These are phyloP conservation scores for Platygyra sinensis DNA, from an alignment of 64 coral and sea anemone species.

Conservation along the genomic window DNA sequence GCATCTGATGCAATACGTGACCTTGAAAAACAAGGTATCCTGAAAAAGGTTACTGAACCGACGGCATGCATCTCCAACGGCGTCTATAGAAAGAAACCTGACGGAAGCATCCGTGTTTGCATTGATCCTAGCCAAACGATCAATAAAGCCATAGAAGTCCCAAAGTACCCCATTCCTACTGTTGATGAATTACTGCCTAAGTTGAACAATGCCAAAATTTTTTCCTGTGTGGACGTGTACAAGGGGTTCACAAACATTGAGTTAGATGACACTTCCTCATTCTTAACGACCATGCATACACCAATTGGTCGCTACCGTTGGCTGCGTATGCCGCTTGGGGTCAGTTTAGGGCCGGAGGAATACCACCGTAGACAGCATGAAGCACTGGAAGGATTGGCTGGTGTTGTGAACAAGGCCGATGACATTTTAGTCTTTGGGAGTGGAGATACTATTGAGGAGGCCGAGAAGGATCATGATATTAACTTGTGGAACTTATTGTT, in stretches of 20 bases:
- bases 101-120: constrained; percentile 63
- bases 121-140: constrained; percentile 55
- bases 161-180: constrained; percentile 8
- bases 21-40: constrained; percentile 41
- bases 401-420: constrained; percentile 55
- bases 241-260: constrained; percentile 25
- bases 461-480: constrained; percentile 48
- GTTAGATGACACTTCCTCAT: constrained; percentile 37
- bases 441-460: constrained; percentile 53
- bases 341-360: constrained; percentile 50
- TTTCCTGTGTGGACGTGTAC: constrained; percentile 18
- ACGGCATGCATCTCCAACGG: constrained; percentile 55
- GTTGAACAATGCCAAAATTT: constrained; percentile 3
- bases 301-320: constrained; percentile 37
- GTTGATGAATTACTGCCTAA: constrained; percentile 8
- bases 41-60: constrained; percentile 52
- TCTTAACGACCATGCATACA: constrained; percentile 57
- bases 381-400: constrained; percentile 38
- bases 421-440: constrained; percentile 76
- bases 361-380: constrained; percentile 58
- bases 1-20: constrained; percentile 40
- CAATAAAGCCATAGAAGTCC: constrained; percentile 17
- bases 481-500: constrained; percentile 64
- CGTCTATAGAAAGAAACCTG: constrained; percentile 58
- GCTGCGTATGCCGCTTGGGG: constrained; percentile 47